phyloP scores from a whole-genome alignment of 2,113 vertebrate genomes.

The Ictalurus punctatus region DNA sequence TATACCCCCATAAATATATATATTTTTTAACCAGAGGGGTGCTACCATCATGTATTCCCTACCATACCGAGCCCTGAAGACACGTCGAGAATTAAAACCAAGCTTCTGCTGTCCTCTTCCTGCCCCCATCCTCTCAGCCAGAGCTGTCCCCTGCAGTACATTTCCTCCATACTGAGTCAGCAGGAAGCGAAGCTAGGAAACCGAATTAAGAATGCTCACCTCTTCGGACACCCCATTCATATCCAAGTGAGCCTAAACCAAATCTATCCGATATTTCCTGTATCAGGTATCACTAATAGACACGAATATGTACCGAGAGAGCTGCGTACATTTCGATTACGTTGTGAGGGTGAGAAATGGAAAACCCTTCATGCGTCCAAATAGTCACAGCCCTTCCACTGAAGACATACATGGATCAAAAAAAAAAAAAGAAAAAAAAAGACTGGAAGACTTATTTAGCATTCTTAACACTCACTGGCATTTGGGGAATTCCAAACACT shows the following conservation, averaged over 20 bases:
- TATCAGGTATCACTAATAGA: conserved; percentile 60
- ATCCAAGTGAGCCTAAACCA: conserved; percentile 50
- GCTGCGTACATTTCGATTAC: conserved; percentile 60
- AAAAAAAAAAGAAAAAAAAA: no score
- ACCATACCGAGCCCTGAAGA: not conserved
- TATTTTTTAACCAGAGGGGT: not conserved
- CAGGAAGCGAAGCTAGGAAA: conserved; percentile 63
- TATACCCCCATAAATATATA: not conserved
- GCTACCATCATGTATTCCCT: not conserved
- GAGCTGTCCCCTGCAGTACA: conserved; percentile 62
- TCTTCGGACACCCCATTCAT: conserved; percentile 50
- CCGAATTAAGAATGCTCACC: conserved; percentile 58
- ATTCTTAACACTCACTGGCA: not conserved
- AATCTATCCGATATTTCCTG: conserved; percentile 51
- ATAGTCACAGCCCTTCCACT: not conserved
- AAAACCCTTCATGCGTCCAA: not conserved
- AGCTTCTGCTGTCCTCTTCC: conserved; percentile 15
- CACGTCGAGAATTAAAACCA: conserved; percentile 29
- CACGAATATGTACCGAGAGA: conserved; percentile 42
- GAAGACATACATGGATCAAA: not conserved
- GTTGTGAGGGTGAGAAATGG: not conserved
- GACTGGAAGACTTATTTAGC: not conserved
- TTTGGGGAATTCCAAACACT: not conserved
- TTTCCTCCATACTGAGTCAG: conserved; percentile 67
- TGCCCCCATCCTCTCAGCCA: conserved; percentile 44